Base-by-base conservation (phyloP, 2,113 vertebrate genomes). In the Melanocharis versteri region DNA sequence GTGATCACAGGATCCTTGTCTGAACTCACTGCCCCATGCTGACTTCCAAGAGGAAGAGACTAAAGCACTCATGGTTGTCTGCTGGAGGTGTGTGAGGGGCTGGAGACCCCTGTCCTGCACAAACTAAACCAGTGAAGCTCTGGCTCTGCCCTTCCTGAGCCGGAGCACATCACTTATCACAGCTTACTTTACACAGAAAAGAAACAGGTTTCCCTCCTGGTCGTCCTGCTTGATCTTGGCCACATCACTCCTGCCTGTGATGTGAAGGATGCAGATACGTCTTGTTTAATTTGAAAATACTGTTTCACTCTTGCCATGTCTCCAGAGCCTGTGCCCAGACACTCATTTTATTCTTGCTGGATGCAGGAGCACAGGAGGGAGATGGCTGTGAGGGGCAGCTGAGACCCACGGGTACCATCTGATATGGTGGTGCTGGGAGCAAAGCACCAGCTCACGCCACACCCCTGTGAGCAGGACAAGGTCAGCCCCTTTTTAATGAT, bases 151-250 rank as follows among this genome's bases (percentile, higher is more conserved):
- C 66, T 60, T 72, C 28, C 35, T 0, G 0, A 68, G 58, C 81
- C 0, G 0, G 24, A 71, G 15, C 28, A 48, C 22, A 28, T 47
- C 0, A 0, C 4, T 31, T 48, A 37, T 6, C 11, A 8, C 2
- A 13, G 23, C 23, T 53, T 37, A 27, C 31, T 80, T 62, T 79
- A 47, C 44, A 16, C 37, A 57, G n/a, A 6, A 57, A 83, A 45
- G 22, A 68, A 68, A 22, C 16, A 26, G 30, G 54, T 83, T 79
- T 91, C 48, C 19, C n/a, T 15, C 16, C 26, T 40, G 71, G 33
- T 62, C 0, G 0, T 56, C 65, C 42, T 11, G 23, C 66, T 69
- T 39, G 24, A 47, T 82, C 61, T 82, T 39, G 6, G 47, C 45
- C 69, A 40, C 45, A 40, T 40, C 54, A 47, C 61, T 89, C n/a